A percentile compares a stretch with the other conserved stretches of the same genome.
Evolutionary conservation across 2,888 invertebrate species (phyloP).

Genomic region (Sylvicola cinctus): DNA sequence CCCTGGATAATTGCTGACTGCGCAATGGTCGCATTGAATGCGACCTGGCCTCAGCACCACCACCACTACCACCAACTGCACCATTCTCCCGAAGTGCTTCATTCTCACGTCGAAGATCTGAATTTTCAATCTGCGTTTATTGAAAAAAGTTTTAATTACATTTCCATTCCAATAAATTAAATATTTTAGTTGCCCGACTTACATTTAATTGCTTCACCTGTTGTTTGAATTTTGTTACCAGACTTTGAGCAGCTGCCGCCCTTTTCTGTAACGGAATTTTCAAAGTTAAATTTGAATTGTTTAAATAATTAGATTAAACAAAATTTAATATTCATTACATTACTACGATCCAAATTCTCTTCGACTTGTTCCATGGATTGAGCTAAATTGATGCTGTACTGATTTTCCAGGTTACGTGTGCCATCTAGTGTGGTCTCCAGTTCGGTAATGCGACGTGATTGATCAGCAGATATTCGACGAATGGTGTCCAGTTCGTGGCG

Average conservation of each 20-base stretch:
- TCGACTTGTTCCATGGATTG: constrained; percentile 36
- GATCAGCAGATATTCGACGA: constrained; percentile 31
- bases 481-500: constrained; percentile 33
- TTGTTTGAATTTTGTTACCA: constrained; percentile 39
- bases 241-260: constrained; percentile 37
- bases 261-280: constrained; percentile 30
- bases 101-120: constrained; percentile 30
- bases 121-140: constrained; percentile 26
- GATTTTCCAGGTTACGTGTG: constrained; percentile 29
- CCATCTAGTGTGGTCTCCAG: constrained; percentile 32
- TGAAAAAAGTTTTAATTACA: constrained; percentile 6
- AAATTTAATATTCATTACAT: constrained; percentile 21
- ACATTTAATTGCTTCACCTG: constrained; percentile 51
- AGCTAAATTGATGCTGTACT: constrained; percentile 31
- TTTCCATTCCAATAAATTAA: background rate
- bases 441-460: constrained; percentile 28
- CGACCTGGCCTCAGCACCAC: constrained; percentile 11
- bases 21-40: constrained; percentile 28
- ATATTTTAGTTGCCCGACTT: constrained; percentile 11
- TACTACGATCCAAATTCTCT: constrained; percentile 34
- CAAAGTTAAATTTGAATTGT: constrained; percentile 5
- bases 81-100: constrained; percentile 27
- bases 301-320: constrained; percentile 3
- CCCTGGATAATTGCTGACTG: constrained; percentile 31
- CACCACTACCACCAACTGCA: constrained; percentile 24